Evolutionary conservation across 2,888 invertebrate genomes (phyloP).

Genomic region (Phengaris arion): DNA sequence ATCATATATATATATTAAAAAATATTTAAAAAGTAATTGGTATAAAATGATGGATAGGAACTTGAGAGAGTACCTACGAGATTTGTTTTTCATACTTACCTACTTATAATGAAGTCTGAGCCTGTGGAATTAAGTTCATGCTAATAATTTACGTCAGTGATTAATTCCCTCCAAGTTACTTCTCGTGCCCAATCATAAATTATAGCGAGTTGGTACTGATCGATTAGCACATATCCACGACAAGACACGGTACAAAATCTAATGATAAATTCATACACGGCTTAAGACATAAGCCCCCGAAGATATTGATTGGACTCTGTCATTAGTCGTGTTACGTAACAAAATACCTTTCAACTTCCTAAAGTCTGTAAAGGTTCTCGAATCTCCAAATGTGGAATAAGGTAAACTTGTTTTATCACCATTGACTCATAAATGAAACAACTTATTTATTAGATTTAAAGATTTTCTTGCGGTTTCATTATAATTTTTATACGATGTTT

Average conservation of each 20-base stretch:
- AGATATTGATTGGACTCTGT: not conserved
- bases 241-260: conserved; percentile 7
- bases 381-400: not conserved
- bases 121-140: not conserved
- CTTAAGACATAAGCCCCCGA: conserved; percentile 2
- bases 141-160: conserved; percentile 14
- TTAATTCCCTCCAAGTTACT: not conserved
- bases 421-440: too few relatives aligned
- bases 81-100: too few relatives aligned
- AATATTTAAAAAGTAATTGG: too few relatives aligned
- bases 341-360: not conserved
- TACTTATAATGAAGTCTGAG: not conserved
- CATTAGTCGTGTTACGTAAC: not conserved
- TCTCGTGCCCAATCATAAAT: conserved; percentile 28
- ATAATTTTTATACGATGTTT: too few relatives aligned
- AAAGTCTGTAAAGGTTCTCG: not conserved
- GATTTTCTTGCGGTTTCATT: too few relatives aligned
- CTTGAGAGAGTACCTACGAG: too few relatives aligned
- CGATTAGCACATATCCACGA: conserved; percentile 2
- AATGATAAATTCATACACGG: conserved; percentile 20
- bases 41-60: too few relatives aligned
- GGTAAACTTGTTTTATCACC: too few relatives aligned
- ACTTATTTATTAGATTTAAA: too few relatives aligned
- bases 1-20: too few relatives aligned
- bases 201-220: conserved; percentile 1